Conservation (phyloP, 2,113 vertebrate species). For the Shinisaurus crocodilurus region DNA sequence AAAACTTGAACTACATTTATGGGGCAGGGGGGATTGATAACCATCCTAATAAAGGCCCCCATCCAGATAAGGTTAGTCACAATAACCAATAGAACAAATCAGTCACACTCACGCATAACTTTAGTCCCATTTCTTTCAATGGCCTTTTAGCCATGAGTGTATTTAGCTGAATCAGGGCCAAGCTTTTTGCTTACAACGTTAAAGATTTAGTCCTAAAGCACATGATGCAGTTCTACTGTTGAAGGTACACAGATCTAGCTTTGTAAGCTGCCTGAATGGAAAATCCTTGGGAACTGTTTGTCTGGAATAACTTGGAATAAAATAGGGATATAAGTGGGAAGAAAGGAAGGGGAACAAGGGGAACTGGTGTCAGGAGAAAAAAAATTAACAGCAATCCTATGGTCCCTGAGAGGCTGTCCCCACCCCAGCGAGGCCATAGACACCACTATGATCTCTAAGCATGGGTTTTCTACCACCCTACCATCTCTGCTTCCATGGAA, state of each 20-base stretch:
- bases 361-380: too few species aligned
- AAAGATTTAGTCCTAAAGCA: background rate
- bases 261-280: background rate
- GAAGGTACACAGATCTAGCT: background rate
- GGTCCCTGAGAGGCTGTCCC: too few species aligned
- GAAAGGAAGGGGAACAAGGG: background rate
- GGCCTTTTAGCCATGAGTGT: background rate
- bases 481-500: too few species aligned
- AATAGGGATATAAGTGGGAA: background rate
- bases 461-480: too few species aligned
- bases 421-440: too few species aligned
- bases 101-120: background rate
- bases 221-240: background rate
- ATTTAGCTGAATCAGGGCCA: background rate
- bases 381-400: too few species aligned
- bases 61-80: background rate
- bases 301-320: background rate
- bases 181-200: background rate
- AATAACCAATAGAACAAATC: background rate
- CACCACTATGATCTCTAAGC: too few species aligned
- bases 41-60: background rate
- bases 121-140: background rate
- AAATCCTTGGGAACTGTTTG: background rate
- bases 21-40: background rate
- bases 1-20: background rate